Percentiles rank a stretch among this genome's conserved stretches.
phyloP scores from a whole-genome alignment of 2,888 invertebrate species.

The Drosophila formosana region DNA sequence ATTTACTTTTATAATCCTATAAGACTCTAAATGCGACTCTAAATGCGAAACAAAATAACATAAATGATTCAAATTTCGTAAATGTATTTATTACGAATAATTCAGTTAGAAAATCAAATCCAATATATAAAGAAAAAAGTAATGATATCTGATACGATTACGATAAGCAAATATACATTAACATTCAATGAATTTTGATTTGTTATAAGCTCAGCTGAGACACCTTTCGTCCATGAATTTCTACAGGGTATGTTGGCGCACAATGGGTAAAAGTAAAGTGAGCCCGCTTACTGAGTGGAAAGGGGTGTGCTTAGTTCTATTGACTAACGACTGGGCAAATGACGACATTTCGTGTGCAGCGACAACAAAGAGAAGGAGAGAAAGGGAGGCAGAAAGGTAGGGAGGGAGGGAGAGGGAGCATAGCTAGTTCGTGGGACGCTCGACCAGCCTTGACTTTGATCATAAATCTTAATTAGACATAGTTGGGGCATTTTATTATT shows the following conservation, averaged over 20 bases:
- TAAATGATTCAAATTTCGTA: too few relatives aligned
- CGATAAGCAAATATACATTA: too few relatives aligned
- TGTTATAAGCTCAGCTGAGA: too few relatives aligned
- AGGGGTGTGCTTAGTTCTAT: constrained; percentile 33
- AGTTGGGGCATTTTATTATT: constrained; percentile 44
- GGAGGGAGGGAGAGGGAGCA: not conserved
- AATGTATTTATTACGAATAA: too few relatives aligned
- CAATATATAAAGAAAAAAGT: too few relatives aligned
- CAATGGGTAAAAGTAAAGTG: not conserved
- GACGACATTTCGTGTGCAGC: constrained; percentile 27
- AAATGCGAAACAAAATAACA: too few relatives aligned
- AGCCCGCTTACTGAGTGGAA: constrained; percentile 4
- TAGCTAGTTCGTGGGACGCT: constrained; percentile 12
- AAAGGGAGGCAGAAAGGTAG: not conserved
- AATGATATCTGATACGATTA: too few relatives aligned
- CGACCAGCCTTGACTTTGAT: constrained; percentile 64
- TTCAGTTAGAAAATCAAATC: too few relatives aligned
- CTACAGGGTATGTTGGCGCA: not conserved
- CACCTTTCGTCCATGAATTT: not conserved
- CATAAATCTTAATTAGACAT: constrained; percentile 70
- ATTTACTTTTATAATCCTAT: too few relatives aligned
- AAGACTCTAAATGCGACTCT: too few relatives aligned
- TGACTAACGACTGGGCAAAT: constrained; percentile 45
- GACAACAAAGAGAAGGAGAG: not conserved
- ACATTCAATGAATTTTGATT: too few relatives aligned